Evolutionary conservation across 2,888 invertebrate species (phyloP).

Genomic region (Phrixothrix hirtus): DNA sequence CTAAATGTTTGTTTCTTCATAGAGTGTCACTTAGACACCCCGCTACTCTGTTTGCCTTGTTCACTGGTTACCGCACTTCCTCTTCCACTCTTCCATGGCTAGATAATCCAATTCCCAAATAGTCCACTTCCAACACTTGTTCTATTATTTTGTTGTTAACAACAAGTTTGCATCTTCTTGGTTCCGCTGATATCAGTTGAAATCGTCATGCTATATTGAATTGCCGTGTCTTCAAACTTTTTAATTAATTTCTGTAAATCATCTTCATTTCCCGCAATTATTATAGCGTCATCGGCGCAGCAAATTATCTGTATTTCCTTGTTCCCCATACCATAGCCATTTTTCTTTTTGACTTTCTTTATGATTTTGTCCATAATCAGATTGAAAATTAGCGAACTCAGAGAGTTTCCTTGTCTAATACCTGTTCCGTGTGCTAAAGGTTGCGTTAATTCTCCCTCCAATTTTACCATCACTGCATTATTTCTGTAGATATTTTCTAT

Average conservation of each 20-base stretch:
- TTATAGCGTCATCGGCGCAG: not conserved
- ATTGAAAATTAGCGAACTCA: not conserved
- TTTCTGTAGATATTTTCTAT: not conserved
- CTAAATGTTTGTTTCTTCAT: not conserved
- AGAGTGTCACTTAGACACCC: constrained; percentile 1
- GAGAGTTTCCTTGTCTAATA: not conserved
- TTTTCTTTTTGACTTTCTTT: not conserved
- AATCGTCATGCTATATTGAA: not conserved
- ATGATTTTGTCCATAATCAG: not conserved
- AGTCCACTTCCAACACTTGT: constrained; percentile 1
- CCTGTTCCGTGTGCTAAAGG: not conserved
- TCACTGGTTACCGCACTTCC: not conserved
- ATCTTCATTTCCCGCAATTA: too few relatives aligned
- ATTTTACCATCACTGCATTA: not conserved
- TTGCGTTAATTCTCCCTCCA: not conserved
- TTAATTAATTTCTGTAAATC: not conserved
- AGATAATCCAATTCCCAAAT: not conserved
- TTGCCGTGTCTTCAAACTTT: not conserved
- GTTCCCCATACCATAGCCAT: not conserved
- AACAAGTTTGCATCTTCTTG: not conserved
- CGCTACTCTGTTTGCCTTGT: constrained; percentile 3
- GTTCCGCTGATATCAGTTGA: not conserved
- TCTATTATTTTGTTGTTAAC: constrained; percentile 3
- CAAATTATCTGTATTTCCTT: not conserved
- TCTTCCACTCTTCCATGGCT: not conserved